Conservation (phyloP, 2,797 vertebrate genomes). For the Xiphorhynchus erythropygius region DNA sequence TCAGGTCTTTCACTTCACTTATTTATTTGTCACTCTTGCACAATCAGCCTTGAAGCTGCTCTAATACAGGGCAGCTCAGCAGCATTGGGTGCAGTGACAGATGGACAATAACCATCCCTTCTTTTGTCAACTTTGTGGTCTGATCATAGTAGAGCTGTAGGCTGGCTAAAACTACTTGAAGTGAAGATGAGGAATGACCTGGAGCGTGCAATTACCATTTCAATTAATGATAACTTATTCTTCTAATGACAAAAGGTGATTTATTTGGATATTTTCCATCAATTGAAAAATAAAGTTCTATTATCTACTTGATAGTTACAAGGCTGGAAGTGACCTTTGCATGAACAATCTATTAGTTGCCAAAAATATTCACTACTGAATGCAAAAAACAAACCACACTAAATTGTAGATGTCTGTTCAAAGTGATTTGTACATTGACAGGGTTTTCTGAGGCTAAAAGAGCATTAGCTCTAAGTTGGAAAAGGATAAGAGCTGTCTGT, state of each 20-base stretch:
- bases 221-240: neutral
- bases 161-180: neutral
- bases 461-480: neutral
- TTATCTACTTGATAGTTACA: neutral
- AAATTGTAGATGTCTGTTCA: neutral
- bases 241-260: neutral
- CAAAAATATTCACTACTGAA: neutral
- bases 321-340: neutral
- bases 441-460: neutral
- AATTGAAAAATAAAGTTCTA: neutral
- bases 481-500: neutral
- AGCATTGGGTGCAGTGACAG: neutral
- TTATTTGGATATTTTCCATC: neutral
- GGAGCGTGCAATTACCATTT: neutral
- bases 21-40: neutral
- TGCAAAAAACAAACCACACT: constrained; percentile 3
- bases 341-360: neutral
- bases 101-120: neutral
- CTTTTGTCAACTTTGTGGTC: neutral
- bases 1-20: neutral
- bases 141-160: neutral
- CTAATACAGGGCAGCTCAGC: neutral
- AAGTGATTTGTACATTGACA: neutral
- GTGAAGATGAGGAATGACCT: neutral
- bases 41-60: neutral